Evolutionary conservation across 2,113 vertebrate genomes (phyloP), one percentile per base, ranked within the genome.

Genomic region (Microcebus tavaratra): DNA sequence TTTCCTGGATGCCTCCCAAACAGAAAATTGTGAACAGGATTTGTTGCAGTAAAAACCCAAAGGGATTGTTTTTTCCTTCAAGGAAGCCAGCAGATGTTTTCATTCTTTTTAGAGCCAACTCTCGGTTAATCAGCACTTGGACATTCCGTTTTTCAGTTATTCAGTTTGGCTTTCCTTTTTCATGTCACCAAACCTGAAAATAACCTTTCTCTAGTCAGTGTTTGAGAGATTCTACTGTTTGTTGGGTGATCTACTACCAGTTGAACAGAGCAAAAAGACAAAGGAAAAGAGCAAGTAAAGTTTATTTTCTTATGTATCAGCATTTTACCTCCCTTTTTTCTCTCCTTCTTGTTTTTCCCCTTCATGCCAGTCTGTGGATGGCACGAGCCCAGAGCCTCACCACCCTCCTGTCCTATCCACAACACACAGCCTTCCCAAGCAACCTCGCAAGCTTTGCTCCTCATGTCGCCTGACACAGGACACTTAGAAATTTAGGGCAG

Each of bases 21-120:
- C 84, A 97, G 97, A 97, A 98, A 97, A 94, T 97, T 82, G 97
- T 94, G 90, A 98, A 98, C 97, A 98, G 96, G 17, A 97, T 97
- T 97, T 93, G 55, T 93, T 97, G 85, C 82, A 97, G 93, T 97
- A 95, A 97, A 97, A 98, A 96, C 95, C 98, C 97, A 96, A 93
- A 88, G 97, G 96, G 87, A 93, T 95, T 97, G 65, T 63, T 96
- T 89, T 96, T 96, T 95, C 59, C 92, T 97, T 96, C 83, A 84
- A 81, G 88, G 80, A 97, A 97, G 94, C 97, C 96, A 98, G 94
- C 94, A 97, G 50, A 92, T 98, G 93, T 97, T 97, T 91, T 79
- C 78, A 31, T 85, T 97, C 89, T 90, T 86, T 85, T 95, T 88
- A 93, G 95, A 95, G 96, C 97, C 95, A 97, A 29, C 81, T 93